Conservation (phyloP, 2,113 vertebrate species). For the Carettochelys insculpta region DNA sequence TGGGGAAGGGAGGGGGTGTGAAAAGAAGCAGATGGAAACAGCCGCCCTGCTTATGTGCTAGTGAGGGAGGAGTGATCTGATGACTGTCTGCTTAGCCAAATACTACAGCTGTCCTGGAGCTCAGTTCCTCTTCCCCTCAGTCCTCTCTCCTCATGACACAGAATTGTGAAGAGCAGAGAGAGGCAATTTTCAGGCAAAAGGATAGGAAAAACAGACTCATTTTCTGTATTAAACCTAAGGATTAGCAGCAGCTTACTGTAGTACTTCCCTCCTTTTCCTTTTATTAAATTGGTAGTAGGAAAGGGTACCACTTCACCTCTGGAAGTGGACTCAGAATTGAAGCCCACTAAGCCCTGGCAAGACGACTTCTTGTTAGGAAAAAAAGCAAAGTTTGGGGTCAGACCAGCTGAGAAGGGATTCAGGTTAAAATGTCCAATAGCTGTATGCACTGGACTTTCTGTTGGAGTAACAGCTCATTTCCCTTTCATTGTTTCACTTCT, state of each 20-base stretch:
- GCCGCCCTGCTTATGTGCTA: background rate
- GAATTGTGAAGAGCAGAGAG: background rate
- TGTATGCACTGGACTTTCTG: background rate
- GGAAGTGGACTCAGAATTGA: background rate
- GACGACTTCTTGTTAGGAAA: background rate
- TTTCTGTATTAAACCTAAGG: too few species aligned
- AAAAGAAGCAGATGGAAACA: background rate
- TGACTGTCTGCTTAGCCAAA: background rate
- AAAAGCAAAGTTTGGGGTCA: background rate
- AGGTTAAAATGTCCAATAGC: background rate
- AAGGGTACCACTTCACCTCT: background rate
- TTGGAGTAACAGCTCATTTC: background rate
- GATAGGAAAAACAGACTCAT: too few species aligned
- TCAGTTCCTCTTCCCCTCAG: background rate
- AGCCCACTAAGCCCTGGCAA: background rate
- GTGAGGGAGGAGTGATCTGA: background rate
- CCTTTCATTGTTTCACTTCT: background rate
- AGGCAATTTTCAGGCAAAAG: too few species aligned
- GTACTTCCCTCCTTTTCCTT: background rate
- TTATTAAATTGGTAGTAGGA: background rate
- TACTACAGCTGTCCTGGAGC: background rate
- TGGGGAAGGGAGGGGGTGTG: background rate
- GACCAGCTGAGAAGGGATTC: background rate
- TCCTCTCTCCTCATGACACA: background rate
- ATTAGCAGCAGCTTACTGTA: background rate